These are phyloP conservation scores for Zootoca vivipara DNA, from an alignment of 2,113 vertebrate genomes.

Conservation along the genomic window DNA sequence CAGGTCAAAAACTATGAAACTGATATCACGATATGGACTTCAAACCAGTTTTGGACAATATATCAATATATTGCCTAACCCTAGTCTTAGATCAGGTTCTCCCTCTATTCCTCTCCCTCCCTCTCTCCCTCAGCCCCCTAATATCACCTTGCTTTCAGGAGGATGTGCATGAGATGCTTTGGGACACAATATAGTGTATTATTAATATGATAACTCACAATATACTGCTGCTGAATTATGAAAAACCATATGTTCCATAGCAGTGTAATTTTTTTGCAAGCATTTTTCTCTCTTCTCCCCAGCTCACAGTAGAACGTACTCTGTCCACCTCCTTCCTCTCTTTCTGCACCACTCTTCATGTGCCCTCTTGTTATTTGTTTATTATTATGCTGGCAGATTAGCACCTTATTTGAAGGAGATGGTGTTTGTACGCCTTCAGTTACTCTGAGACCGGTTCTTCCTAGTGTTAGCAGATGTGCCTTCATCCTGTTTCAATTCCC, in stretches of 20 bases:
- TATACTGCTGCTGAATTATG: neutral
- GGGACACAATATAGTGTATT: too few species aligned
- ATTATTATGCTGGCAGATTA: neutral
- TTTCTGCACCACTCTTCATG: neutral
- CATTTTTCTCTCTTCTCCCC: neutral
- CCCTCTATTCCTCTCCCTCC: neutral
- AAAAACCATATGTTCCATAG: neutral
- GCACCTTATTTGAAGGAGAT: neutral
- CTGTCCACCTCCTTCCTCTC: neutral
- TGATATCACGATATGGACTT: too few species aligned
- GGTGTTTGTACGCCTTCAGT: neutral
- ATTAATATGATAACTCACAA: neutral
- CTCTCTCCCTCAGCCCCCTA: neutral
- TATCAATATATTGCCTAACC: too few species aligned
- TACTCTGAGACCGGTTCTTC: conserved; percentile 31
- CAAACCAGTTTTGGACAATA: too few species aligned
- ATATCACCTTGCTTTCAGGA: neutral
- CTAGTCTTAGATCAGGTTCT: too few species aligned
- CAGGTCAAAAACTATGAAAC: too few species aligned
- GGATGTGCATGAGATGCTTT: neutral
- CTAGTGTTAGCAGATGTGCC: neutral
- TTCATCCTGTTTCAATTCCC: neutral
- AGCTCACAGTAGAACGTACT: neutral
- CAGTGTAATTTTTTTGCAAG: neutral
- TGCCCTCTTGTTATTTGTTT: neutral